A percentile compares a stretch with the other conserved stretches of the same genome.
Conservation (phyloP, 2,113 vertebrate species). For the Barbus barbus region DNA sequence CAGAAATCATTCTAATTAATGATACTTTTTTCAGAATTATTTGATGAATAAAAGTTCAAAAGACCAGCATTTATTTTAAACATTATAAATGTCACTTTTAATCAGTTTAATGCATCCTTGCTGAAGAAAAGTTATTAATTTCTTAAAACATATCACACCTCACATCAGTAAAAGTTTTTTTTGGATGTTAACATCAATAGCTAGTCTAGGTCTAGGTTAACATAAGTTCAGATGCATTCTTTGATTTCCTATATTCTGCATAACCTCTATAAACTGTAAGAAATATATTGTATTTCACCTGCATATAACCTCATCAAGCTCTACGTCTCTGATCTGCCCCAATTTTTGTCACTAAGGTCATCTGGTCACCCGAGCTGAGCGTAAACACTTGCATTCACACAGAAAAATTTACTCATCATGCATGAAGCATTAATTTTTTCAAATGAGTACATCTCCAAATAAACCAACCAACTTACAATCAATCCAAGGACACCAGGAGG, state of each 20-base stretch:
- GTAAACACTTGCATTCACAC: background rate
- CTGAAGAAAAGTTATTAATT: no score
- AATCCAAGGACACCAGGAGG: slow-evolving; percentile 93
- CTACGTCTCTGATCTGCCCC: background rate
- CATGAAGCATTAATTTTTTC: background rate
- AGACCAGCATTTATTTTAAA: no score
- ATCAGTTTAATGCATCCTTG: background rate
- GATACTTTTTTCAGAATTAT: no score
- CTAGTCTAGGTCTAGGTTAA: background rate
- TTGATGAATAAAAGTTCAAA: no score
- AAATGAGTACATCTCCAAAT: no score
- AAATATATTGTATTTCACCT: background rate
- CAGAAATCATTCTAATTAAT: background rate
- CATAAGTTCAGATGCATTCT: background rate
- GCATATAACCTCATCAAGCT: background rate
- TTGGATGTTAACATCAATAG: background rate
- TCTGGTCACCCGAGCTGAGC: background rate
- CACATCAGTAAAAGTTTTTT: no score
- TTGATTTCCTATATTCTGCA: background rate
- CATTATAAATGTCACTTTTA: no score
- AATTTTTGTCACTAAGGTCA: background rate
- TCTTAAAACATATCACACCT: no score
- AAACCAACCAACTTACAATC: slow-evolving; percentile 84
- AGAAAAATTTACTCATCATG: no score
- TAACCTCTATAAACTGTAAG: background rate